Evolutionary conservation across 2,888 invertebrate genomes (phyloP).

Genomic region (Dicranocentrus wangi): DNA sequence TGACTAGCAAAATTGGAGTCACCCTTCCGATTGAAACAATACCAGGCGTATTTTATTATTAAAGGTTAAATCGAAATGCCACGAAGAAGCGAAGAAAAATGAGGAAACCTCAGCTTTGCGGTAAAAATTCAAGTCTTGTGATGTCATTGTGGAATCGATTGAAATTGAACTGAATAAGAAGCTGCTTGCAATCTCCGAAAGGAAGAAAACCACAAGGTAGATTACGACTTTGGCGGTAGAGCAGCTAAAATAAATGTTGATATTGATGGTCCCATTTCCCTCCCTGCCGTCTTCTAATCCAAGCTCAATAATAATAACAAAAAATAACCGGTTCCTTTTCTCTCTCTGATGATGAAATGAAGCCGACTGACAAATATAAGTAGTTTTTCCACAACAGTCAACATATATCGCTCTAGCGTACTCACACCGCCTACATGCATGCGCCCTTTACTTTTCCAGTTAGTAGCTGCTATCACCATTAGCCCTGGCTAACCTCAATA

Average conservation of each 20-base stretch:
- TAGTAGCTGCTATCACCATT: conserved; percentile 64
- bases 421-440: background rate
- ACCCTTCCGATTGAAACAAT: too few species aligned
- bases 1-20: too few species aligned
- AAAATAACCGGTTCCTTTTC: conserved; percentile 61
- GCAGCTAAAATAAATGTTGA: conserved; percentile 62
- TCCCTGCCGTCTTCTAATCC: conserved; percentile 68
- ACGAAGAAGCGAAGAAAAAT: too few species aligned
- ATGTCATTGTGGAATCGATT: too few species aligned
- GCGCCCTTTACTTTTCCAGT: conserved; percentile 64
- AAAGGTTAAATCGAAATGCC: too few species aligned
- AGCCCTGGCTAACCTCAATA: conserved; percentile 61
- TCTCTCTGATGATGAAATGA: conserved; percentile 54
- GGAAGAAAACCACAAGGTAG: conserved; percentile 36
- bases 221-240: conserved; percentile 50
- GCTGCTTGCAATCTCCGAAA: background rate
- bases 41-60: too few species aligned
- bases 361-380: conserved; percentile 56
- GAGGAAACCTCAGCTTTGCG: too few species aligned
- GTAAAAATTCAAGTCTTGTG: too few species aligned
- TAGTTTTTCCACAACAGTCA: conserved; percentile 41
- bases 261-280: conserved; percentile 64
- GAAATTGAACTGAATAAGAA: too few species aligned
- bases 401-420: conserved; percentile 3
- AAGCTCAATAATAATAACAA: conserved; percentile 65